A percentile compares a stretch with the other conserved stretches of the same genome.
These are phyloP conservation scores for Struthidea cinerea DNA, from an alignment of 2,113 vertebrate species.

Conservation along the genomic window DNA sequence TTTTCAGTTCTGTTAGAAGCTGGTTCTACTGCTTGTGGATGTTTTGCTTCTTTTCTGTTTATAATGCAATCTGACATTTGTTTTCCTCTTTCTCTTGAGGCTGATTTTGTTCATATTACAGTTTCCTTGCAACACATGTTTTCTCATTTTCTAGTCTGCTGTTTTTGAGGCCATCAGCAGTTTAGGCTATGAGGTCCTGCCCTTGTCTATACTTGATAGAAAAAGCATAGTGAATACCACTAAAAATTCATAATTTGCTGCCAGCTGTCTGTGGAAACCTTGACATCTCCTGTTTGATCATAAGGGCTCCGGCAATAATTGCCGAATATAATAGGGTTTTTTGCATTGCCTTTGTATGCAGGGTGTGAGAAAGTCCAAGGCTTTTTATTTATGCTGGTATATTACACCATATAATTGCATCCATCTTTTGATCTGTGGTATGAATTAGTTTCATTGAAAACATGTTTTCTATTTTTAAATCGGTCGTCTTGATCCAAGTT, in stretches of 20 bases:
- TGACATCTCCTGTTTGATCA: slow-evolving; percentile 39
- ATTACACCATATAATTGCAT: slow-evolving; percentile 53
- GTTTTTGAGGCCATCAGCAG: slow-evolving; percentile 35
- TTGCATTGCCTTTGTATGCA: slow-evolving; percentile 7
- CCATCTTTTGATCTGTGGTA: slow-evolving; percentile 62
- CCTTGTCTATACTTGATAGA: slow-evolving; percentile 44
- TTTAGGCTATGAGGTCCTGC: slow-evolving; percentile 18
- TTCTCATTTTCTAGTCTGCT: slow-evolving; percentile 34
- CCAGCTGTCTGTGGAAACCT: slow-evolving; percentile 35
- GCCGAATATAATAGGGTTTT: slow-evolving; percentile 8
- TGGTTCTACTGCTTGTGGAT: background rate
- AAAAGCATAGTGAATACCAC: background rate
- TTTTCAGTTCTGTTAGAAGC: background rate
- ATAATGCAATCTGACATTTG: slow-evolving; percentile 52
- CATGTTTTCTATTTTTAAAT: slow-evolving; percentile 65
- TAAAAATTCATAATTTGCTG: slow-evolving; percentile 31
- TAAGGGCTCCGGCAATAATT: slow-evolving; percentile 1
- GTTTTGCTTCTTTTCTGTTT: slow-evolving; percentile 16
- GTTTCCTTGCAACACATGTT: slow-evolving; percentile 55
- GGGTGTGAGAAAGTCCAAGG: slow-evolving; percentile 59
- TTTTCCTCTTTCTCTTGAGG: slow-evolving; percentile 46
- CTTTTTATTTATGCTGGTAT: slow-evolving; percentile 56
- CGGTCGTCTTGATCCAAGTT: slow-evolving; percentile 13
- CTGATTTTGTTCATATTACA: slow-evolving; percentile 55
- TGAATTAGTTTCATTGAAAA: slow-evolving; percentile 62